Conservation (phyloP, 2,113 vertebrate species). For the Xiphophorus couchianus region DNA sequence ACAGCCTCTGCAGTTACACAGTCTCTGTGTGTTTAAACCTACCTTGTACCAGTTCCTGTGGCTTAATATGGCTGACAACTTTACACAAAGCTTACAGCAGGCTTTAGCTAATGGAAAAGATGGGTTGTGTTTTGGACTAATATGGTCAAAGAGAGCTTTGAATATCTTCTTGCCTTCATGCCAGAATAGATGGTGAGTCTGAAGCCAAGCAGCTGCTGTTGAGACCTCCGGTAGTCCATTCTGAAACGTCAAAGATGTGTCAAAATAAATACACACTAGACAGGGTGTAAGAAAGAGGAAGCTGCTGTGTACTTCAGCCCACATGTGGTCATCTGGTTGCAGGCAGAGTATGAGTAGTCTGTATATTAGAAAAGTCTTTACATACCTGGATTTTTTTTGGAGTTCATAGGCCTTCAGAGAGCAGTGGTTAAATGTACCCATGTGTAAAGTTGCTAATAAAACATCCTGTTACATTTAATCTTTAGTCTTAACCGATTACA, state of each 20-base stretch:
- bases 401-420: not conserved
- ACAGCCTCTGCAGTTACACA: conserved; percentile 6
- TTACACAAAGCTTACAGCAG: conserved; percentile 63
- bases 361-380: conserved; percentile 12
- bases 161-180: conserved; percentile 50
- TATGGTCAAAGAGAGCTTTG: conserved; percentile 70
- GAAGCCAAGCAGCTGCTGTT: conserved; percentile 68
- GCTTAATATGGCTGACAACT: conserved; percentile 45
- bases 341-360: conserved; percentile 9
- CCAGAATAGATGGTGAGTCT: conserved; percentile 52
- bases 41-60: conserved; percentile 10
- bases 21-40: conserved; percentile 11
- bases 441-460: not conserved
- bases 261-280: conserved; percentile 71
- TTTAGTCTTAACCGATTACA: not conserved
- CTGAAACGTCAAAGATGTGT: conserved; percentile 76
- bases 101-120: conserved; percentile 72
- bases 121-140: conserved; percentile 68
- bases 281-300: conserved; percentile 38
- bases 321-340: conserved; percentile 49
- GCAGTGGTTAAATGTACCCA: not conserved
- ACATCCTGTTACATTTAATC: not conserved
- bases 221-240: conserved; percentile 62
- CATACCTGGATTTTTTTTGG: conserved; percentile 5
- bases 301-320: conserved; percentile 60